A percentile compares a stretch with the other conserved stretches of the same genome.
Evolutionary conservation across 2,888 invertebrate genomes (phyloP).

Genomic region (Sabellastarte sp.): DNA sequence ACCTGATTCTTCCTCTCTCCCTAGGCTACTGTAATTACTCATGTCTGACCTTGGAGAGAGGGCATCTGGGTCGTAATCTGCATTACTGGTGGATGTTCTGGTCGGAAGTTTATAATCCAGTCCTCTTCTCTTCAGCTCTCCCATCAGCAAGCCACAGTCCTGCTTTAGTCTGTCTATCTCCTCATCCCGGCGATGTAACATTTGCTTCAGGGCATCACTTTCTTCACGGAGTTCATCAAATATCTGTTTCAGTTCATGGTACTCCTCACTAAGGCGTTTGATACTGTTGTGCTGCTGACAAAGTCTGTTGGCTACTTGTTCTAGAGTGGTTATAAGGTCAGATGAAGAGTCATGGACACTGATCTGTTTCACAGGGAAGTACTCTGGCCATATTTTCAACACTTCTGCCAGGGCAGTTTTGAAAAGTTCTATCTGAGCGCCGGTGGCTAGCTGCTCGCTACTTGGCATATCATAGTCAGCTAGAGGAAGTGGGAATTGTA

Average conservation of each 20-base stretch:
- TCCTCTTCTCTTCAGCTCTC: neutral
- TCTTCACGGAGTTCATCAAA: neutral
- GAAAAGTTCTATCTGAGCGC: neutral
- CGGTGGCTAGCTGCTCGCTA: neutral
- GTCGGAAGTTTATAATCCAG: neutral
- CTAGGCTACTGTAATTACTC: neutral
- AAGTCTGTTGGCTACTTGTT: neutral
- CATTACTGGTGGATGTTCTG: neutral
- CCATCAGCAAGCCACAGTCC: neutral
- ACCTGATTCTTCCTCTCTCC: too few species aligned
- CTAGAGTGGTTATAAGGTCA: neutral
- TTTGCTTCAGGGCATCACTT: neutral
- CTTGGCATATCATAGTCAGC: neutral
- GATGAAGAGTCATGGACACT: neutral
- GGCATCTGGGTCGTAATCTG: neutral
- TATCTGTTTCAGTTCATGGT: neutral
- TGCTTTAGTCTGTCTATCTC: neutral
- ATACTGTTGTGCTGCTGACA: neutral
- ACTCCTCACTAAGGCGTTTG: neutral
- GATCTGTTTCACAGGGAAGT: neutral
- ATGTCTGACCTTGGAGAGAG: neutral
- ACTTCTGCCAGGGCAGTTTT: neutral
- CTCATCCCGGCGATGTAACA: neutral
- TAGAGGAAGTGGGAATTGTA: too few species aligned
- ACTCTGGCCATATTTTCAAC: neutral